Evolutionary conservation across 2,888 invertebrate genomes (phyloP).

Genomic region (Acronicta alni): DNA sequence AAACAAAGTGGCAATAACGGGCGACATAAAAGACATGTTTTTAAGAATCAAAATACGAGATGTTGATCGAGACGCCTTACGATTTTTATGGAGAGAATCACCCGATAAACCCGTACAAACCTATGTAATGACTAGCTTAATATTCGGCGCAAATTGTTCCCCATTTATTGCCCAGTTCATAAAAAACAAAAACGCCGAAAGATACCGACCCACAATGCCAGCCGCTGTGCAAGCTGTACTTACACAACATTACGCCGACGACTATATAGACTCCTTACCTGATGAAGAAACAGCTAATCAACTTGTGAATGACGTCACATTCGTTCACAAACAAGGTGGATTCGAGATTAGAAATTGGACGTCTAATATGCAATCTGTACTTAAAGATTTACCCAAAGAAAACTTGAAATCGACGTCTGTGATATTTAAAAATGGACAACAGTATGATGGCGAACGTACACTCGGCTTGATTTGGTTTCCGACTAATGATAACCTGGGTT

Average conservation of each 20-base stretch:
- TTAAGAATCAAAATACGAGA: constrained; percentile 14
- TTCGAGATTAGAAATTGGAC: constrained; percentile 7
- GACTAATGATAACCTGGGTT: neutral
- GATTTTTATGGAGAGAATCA: constrained; percentile 24
- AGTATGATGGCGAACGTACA: constrained; percentile 7
- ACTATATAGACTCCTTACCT: neutral
- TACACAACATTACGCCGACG: constrained; percentile 5
- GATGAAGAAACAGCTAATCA: neutral
- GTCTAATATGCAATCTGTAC: neutral
- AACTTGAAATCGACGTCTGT: neutral
- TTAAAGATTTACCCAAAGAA: neutral
- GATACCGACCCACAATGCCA: constrained; percentile 1
- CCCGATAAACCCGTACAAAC: neutral
- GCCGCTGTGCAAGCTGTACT: constrained; percentile 7
- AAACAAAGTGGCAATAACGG: no score
- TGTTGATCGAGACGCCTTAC: constrained; percentile 37
- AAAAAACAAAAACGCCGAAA: constrained; percentile 11
- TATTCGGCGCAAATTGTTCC: constrained; percentile 14
- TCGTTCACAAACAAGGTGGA: constrained; percentile 4
- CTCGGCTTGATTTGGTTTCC: constrained; percentile 2
- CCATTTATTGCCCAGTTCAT: constrained; percentile 14
- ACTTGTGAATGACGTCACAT: neutral
- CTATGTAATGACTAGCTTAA: constrained; percentile 3
- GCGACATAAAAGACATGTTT: no score
- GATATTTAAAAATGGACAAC: constrained; percentile 4